phyloP scores from a whole-genome alignment of 2,797 vertebrate species.

The Garrulus glandarius region DNA sequence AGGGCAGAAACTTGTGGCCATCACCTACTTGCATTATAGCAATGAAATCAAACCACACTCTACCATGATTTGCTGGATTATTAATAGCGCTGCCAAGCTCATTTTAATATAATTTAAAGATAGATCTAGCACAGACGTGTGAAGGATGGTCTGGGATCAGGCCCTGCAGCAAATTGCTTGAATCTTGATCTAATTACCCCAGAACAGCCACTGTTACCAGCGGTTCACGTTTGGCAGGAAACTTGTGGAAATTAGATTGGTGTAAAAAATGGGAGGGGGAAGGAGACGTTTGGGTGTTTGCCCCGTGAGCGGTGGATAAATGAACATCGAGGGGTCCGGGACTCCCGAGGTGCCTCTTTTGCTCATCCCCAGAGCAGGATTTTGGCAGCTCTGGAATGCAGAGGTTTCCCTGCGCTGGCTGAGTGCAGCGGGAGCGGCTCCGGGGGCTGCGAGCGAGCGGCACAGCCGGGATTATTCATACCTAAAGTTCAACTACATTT shows the following conservation, averaged over 20 bases:
- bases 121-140: slow-evolving; percentile 44
- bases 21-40: not conserved
- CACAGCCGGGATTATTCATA: not conserved
- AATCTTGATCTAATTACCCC: slow-evolving; percentile 60
- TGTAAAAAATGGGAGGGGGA: not conserved
- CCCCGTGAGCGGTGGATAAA: not conserved
- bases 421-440: not conserved
- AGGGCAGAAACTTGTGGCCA: not conserved
- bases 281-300: not conserved
- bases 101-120: slow-evolving; percentile 68
- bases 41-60: slow-evolving; percentile 22
- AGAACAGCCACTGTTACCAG: not conserved
- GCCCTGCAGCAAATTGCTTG: slow-evolving; percentile 54
- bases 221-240: not conserved
- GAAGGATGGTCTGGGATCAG: slow-evolving; percentile 54
- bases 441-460: not conserved
- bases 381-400: not conserved
- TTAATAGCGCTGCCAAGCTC: slow-evolving; percentile 57
- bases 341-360: accelerated
- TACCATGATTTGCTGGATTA: slow-evolving; percentile 26
- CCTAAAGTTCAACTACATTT: slow-evolving; percentile 34
- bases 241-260: not conserved
- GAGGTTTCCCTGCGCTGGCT: accelerated
- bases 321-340: accelerated
- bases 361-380: not conserved